A percentile compares a stretch with the other conserved stretches of the same genome.
Conservation (phyloP, 1,140 invertebrate genomes). For the Calephelis virginiensis region DNA sequence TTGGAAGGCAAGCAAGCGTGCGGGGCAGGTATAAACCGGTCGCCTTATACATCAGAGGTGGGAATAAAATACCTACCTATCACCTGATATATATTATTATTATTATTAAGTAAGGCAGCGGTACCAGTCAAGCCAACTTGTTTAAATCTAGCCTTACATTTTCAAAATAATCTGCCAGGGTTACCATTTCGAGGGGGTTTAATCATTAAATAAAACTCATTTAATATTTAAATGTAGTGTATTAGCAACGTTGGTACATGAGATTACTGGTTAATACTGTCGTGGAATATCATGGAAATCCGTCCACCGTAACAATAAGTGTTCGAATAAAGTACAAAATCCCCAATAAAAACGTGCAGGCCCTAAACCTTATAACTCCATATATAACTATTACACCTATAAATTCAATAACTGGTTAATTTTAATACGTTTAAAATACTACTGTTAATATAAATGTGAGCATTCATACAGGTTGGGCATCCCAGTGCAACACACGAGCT, state of each 20-base stretch:
- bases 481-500: slow-evolving; percentile 19
- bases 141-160: no score
- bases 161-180: no score
- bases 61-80: no score
- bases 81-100: no score
- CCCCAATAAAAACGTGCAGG: slow-evolving; percentile 66
- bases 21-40: no score
- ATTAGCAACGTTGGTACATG: slow-evolving; percentile 78
- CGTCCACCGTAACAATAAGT: slow-evolving; percentile 55
- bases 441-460: slow-evolving; percentile 73
- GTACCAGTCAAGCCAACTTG: no score
- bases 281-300: slow-evolving; percentile 53
- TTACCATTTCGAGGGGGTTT: background rate
- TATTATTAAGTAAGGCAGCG: no score
- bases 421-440: slow-evolving; percentile 57
- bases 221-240: slow-evolving; percentile 74
- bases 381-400: slow-evolving; percentile 70
- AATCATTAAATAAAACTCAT: slow-evolving; percentile 54
- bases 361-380: slow-evolving; percentile 67
- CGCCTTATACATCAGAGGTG: no score
- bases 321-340: slow-evolving; percentile 65
- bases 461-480: slow-evolving; percentile 71
- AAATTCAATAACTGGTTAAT: slow-evolving; percentile 73
- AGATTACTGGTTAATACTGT: slow-evolving; percentile 76
- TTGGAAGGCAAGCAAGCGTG: no score